Evolutionary conservation across 2,888 invertebrate genomes (phyloP).

Genomic region (Diachrysia chrysitis): DNA sequence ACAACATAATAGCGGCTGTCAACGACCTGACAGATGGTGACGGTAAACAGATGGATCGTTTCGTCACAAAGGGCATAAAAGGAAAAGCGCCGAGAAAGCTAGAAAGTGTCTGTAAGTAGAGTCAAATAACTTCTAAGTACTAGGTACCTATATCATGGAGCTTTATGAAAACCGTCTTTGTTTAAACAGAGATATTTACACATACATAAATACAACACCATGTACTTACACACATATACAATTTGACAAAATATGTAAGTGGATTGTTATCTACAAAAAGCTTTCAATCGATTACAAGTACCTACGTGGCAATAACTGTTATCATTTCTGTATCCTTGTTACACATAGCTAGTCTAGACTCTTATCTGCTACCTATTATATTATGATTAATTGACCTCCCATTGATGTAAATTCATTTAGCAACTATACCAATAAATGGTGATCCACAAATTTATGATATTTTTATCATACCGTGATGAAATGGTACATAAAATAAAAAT

Average conservation of each 20-base stretch:
- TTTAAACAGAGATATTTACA: background rate
- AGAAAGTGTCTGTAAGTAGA: constrained; percentile 24
- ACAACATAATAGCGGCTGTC: background rate
- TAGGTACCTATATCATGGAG: constrained; percentile 1
- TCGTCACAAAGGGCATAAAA: background rate
- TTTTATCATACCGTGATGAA: background rate
- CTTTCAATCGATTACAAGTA: background rate
- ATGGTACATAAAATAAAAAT: background rate
- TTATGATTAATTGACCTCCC: constrained; percentile 15
- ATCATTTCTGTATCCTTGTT: constrained; percentile 19
- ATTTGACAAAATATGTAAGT: background rate
- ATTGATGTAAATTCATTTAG: background rate
- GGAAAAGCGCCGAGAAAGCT: constrained; percentile 40
- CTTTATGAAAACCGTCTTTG: background rate
- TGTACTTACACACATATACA: background rate
- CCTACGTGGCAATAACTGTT: constrained; percentile 7
- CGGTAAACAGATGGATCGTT: background rate
- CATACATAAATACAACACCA: background rate
- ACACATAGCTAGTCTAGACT: constrained; percentile 15
- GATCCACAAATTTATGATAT: background rate
- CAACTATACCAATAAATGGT: background rate
- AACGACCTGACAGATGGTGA: background rate
- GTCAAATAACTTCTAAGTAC: constrained; percentile 19
- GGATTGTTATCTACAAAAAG: background rate
- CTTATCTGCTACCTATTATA: constrained; percentile 12